Percentiles rank a stretch among this genome's conserved stretches.
These are phyloP conservation scores for Paramuricea clavata DNA, from an alignment of 92 coral and sea anemone species.

Conservation along the genomic window DNA sequence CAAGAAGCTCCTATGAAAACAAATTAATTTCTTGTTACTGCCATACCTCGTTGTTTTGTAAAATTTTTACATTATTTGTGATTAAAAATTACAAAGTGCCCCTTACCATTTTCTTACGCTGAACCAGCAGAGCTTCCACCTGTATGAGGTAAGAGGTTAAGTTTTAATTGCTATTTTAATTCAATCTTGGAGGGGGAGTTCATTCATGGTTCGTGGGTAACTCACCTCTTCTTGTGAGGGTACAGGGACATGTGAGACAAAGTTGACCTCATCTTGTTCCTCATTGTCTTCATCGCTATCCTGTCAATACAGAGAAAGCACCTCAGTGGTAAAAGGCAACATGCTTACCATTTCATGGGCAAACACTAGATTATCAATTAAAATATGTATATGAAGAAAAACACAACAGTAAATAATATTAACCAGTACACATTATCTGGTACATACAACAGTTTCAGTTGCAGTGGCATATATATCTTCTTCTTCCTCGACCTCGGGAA, in stretches of 20 bases:
- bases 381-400: too few species aligned
- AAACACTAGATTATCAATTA: background rate
- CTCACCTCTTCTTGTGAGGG: conserved; percentile 98
- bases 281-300: conserved; percentile 83
- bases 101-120: conserved; percentile 93
- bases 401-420: too few species aligned
- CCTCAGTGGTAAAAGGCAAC: background rate
- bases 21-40: background rate
- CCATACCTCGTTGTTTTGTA: too few species aligned
- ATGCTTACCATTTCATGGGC: background rate
- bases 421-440: too few species aligned
- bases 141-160: too few species aligned
- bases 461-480: conserved; percentile 91
- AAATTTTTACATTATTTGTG: too few species aligned
- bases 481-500: conserved; percentile 76
- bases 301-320: conserved; percentile 46
- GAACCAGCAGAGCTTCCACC: conserved; percentile 97
- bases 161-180: too few species aligned
- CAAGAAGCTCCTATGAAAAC: conserved; percentile 85
- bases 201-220: too few species aligned
- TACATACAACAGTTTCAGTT: conserved; percentile 73
- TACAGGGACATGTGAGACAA: conserved; percentile 97
- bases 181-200: too few species aligned
- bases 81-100: too few species aligned
- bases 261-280: conserved; percentile 79